phyloP scores from a whole-genome alignment of 1,140 invertebrate genomes.

The Platyura marginata region DNA sequence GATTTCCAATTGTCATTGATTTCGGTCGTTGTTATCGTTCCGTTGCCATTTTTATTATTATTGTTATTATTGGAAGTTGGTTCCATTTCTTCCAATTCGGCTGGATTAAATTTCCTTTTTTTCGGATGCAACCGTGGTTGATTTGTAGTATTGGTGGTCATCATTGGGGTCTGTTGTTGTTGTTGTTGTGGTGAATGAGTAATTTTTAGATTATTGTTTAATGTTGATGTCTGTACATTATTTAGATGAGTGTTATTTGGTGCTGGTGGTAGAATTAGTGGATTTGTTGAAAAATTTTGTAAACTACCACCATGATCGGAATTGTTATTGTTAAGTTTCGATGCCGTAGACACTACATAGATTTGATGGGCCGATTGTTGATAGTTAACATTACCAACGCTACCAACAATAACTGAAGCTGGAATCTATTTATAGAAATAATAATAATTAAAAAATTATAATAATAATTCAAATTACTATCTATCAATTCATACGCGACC shows the following conservation, averaged over 20 bases:
- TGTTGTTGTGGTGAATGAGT: slow-evolving; percentile 10
- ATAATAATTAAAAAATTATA: not conserved
- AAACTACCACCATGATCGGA: not conserved
- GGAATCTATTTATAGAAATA: slow-evolving; percentile 25
- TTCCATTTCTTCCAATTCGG: slow-evolving; percentile 40
- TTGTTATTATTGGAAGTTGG: not conserved
- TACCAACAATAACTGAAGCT: slow-evolving; percentile 31
- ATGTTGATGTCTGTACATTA: not conserved
- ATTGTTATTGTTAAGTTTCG: not conserved
- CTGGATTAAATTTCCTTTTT: slow-evolving; percentile 72
- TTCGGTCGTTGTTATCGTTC: not conserved
- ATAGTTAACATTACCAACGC: slow-evolving; percentile 29
- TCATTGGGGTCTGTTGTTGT: slow-evolving; percentile 1
- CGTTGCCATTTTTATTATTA: not conserved
- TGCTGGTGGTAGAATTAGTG: not conserved
- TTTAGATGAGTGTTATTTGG: not conserved
- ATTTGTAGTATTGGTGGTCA: slow-evolving; percentile 12
- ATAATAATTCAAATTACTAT: not conserved
- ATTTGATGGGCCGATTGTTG: slow-evolving; percentile 17
- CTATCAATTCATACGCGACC: not conserved
- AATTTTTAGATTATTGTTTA: slow-evolving; percentile 4
- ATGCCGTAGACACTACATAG: slow-evolving; percentile 1
- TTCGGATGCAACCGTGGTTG: slow-evolving; percentile 58
- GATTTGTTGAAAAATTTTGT: not conserved
- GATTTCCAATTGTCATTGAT: not conserved